phyloP scores from a whole-genome alignment of 2,888 invertebrate genomes.

The Athrips mouffetella region DNA sequence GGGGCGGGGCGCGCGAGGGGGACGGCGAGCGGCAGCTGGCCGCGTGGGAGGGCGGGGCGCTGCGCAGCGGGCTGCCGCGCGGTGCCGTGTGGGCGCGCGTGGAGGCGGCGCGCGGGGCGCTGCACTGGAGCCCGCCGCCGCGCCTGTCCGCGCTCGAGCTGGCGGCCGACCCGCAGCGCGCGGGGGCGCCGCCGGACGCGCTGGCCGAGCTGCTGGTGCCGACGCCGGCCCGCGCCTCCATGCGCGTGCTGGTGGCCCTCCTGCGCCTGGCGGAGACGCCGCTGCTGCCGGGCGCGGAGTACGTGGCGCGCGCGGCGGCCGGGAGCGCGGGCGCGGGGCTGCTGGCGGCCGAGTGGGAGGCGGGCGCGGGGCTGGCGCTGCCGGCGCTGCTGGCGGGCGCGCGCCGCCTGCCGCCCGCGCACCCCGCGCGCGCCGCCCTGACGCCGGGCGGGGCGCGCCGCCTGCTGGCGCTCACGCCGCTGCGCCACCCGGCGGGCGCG shows the following conservation, averaged over 20 bases:
- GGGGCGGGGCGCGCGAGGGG: slow-evolving; percentile 10
- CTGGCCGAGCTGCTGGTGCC: slow-evolving; percentile 85
- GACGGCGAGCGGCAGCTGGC: slow-evolving; percentile 19
- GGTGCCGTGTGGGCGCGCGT: slow-evolving; percentile 86
- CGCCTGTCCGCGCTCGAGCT: slow-evolving; percentile 80
- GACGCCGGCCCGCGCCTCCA: slow-evolving; percentile 74
- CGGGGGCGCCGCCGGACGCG: slow-evolving; percentile 81
- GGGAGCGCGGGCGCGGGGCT: slow-evolving; percentile 19
- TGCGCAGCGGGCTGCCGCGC: slow-evolving; percentile 81
- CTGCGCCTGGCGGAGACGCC: slow-evolving; percentile 47
- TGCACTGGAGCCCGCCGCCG: slow-evolving; percentile 83
- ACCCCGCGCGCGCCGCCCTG: slow-evolving; percentile 24
- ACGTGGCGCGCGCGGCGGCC: slow-evolving; percentile 36
- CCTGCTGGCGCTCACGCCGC: slow-evolving; percentile 32
- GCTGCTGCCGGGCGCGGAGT: slow-evolving; percentile 28
- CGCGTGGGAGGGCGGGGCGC: slow-evolving; percentile 33
- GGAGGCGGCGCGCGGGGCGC: slow-evolving; percentile 84
- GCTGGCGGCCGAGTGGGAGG: slow-evolving; percentile 22
- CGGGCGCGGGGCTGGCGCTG: slow-evolving; percentile 20
- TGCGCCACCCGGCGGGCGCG: slow-evolving; percentile 54
- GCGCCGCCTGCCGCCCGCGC: slow-evolving; percentile 26
- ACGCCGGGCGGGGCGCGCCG: slow-evolving; percentile 25
- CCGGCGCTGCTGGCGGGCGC: slow-evolving; percentile 27
- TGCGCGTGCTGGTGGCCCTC: slow-evolving; percentile 79
- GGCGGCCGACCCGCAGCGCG: slow-evolving; percentile 81